A percentile compares a stretch with the other conserved stretches of the same genome.
Conservation (phyloP, 2,113 vertebrate species). For the Megalops atlanticus region DNA sequence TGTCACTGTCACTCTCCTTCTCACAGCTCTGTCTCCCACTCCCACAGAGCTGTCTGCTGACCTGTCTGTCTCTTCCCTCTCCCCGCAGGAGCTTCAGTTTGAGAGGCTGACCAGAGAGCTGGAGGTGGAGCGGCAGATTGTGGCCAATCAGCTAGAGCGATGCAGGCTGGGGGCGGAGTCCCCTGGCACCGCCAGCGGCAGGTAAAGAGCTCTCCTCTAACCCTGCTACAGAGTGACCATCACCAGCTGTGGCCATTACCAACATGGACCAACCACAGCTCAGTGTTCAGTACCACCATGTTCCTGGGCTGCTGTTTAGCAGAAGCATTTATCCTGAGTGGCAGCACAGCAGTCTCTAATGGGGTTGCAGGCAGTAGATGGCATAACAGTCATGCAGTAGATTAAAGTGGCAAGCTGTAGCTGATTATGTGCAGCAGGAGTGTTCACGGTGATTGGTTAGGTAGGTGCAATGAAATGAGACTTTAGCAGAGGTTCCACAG, state of each 20-base stretch:
- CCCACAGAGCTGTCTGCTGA: not conserved
- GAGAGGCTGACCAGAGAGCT: constrained; percentile 98
- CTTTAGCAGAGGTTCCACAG: not conserved
- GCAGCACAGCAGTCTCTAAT: not conserved
- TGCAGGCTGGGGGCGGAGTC: constrained; percentile 97
- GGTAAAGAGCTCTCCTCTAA: constrained; percentile 73
- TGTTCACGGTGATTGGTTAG: not conserved
- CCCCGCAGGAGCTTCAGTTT: constrained; percentile 94
- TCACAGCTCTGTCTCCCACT: too few relatives aligned
- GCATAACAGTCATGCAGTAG: not conserved
- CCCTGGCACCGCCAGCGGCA: constrained; percentile 93
- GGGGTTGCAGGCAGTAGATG: not conserved
- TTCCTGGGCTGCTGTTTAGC: not conserved
- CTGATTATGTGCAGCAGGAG: not conserved
- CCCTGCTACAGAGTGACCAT: not conserved
- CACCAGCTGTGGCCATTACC: too few relatives aligned
- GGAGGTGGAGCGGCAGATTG: constrained; percentile 99
- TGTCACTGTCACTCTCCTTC: too few relatives aligned
- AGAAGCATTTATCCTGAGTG: not conserved
- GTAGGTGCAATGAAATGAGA: not conserved
- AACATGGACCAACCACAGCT: not conserved
- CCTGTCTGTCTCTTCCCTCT: constrained; percentile 59
- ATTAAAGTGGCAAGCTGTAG: not conserved
- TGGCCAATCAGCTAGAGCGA: constrained; percentile 99
- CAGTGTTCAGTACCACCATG: not conserved